A percentile compares a stretch with the other conserved stretches of the same genome.
These are phyloP conservation scores for Jacana jacana DNA, from an alignment of 2,113 vertebrate species.

Conservation along the genomic window DNA sequence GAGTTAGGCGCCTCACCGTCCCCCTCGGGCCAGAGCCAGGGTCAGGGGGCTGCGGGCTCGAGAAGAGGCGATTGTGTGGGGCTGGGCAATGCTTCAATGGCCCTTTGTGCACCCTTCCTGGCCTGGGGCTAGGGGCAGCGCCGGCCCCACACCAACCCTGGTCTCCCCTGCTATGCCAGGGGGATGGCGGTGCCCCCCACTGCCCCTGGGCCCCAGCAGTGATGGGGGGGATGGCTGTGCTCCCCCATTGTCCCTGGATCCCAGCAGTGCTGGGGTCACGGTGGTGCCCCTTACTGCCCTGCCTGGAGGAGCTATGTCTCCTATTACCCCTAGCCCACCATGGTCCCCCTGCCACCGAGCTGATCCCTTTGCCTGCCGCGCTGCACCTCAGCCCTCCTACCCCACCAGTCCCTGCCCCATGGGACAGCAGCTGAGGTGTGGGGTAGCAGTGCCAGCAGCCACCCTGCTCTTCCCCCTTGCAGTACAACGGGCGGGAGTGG, in stretches of 20 bases:
- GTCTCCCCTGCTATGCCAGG: neutral
- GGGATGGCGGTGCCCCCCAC: neutral
- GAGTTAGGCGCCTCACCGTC: neutral
- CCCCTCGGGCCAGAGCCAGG: neutral
- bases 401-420: neutral
- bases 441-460: neutral
- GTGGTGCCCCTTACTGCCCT: neutral
- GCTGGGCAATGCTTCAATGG: neutral
- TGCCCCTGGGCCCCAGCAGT: neutral
- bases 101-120: neutral
- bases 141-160: neutral
- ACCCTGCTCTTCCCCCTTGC: neutral
- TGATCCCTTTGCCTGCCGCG: neutral
- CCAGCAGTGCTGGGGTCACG: neutral
- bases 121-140: neutral
- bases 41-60: neutral
- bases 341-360: neutral
- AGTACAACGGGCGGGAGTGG: constrained; percentile 80
- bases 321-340: neutral
- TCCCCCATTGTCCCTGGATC: neutral
- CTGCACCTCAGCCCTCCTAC: neutral
- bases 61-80: constrained; percentile 53
- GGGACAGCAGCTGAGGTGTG: neutral
- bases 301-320: neutral
- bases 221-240: neutral